A percentile compares a stretch with the other conserved stretches of the same genome.
Evolutionary conservation across 2,888 invertebrate species (phyloP).

Genomic region (Macropis europaea): DNA sequence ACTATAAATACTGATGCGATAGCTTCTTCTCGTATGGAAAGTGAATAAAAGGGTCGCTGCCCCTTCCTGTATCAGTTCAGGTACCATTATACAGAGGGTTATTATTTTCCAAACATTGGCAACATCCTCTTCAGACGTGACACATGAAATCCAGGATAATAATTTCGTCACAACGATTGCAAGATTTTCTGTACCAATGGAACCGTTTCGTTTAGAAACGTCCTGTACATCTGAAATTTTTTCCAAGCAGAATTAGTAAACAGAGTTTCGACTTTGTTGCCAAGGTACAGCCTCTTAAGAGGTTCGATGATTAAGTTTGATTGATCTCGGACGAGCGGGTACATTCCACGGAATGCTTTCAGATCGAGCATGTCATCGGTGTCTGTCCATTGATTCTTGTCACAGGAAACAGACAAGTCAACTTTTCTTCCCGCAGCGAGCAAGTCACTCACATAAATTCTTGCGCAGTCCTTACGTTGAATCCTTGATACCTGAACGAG

Average conservation of each 20-base stretch:
- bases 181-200: too few species aligned
- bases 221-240: too few species aligned
- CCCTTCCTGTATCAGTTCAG: too few species aligned
- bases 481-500: constrained; percentile 3
- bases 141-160: too few species aligned
- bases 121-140: too few species aligned
- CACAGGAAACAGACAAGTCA: constrained; percentile 41
- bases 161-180: too few species aligned
- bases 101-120: too few species aligned
- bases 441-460: constrained; percentile 47
- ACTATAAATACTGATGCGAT: too few species aligned
- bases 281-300: constrained; percentile 1
- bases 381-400: constrained; percentile 49
- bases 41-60: too few species aligned
- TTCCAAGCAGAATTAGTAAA: neutral
- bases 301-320: constrained; percentile 33
- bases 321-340: constrained; percentile 27
- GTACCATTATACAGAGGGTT: too few species aligned
- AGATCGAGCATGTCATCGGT: constrained; percentile 41
- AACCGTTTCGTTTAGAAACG: too few species aligned
- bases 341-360: constrained; percentile 23
- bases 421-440: constrained; percentile 37
- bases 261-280: constrained; percentile 14
- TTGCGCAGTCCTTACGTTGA: constrained; percentile 17
- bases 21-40: too few species aligned